Percentiles rank a stretch among this genome's conserved stretches.
These are phyloP conservation scores for Aythya baeri DNA, from an alignment of 2,113 vertebrate species.

Conservation along the genomic window DNA sequence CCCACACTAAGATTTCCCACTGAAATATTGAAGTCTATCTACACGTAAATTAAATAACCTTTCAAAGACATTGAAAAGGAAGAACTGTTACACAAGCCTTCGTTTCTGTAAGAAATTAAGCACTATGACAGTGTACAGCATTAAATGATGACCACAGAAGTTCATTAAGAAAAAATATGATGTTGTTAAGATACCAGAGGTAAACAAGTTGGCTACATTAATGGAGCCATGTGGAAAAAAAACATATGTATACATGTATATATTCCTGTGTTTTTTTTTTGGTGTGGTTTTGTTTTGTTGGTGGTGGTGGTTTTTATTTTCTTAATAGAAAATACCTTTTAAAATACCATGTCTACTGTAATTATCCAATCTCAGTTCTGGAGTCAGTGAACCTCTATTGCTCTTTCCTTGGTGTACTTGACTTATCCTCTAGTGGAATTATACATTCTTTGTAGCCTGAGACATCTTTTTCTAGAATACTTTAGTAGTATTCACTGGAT, in stretches of 20 bases:
- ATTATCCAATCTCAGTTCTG: not conserved
- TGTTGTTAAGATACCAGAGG: not conserved
- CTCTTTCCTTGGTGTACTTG: not conserved
- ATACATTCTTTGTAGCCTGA: not conserved
- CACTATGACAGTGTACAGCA: not conserved
- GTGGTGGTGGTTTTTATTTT: not conserved
- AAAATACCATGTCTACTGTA: not conserved
- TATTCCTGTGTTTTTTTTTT: not conserved
- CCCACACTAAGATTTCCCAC: not conserved
- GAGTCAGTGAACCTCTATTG: not conserved
- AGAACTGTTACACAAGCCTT: not conserved
- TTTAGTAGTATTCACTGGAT: not conserved
- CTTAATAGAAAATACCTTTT: not conserved
- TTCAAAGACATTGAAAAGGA: conserved; percentile 13
- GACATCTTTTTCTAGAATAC: not conserved
- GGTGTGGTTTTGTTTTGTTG: not conserved
- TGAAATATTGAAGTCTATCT: not conserved
- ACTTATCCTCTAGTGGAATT: not conserved
- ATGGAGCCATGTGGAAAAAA: not conserved
- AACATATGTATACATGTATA: too few relatives aligned
- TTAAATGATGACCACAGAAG: not conserved
- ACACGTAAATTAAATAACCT: conserved; percentile 21
- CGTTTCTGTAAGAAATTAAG: not conserved
- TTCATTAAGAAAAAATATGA: not conserved
- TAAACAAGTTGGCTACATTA: not conserved